Percentiles rank a stretch among this genome's conserved stretches.
These are phyloP conservation scores for Ephestia elutella DNA, from an alignment of 1,140 invertebrate species.

Conservation along the genomic window DNA sequence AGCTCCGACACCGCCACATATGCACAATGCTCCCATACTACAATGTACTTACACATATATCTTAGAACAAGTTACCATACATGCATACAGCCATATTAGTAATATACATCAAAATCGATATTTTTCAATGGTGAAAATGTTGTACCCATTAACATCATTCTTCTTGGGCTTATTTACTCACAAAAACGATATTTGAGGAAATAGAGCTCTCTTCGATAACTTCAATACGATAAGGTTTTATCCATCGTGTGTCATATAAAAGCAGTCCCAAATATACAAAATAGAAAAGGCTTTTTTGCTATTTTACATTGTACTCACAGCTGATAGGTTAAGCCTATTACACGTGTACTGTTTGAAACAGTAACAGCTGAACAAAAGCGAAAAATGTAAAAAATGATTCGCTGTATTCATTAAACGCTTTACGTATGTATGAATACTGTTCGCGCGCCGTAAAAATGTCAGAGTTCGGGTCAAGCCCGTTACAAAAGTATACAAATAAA, in stretches of 20 bases:
- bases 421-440: constrained; percentile 17
- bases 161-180: no score
- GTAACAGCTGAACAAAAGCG: background rate
- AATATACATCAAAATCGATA: no score
- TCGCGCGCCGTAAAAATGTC: constrained; percentile 18
- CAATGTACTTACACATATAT: background rate
- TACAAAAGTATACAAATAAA: constrained; percentile 29
- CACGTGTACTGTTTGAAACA: background rate
- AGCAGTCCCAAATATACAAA: no score
- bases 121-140: no score
- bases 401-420: constrained; percentile 11
- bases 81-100: no score
- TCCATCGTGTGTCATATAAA: no score
- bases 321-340: background rate
- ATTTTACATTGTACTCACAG: no score
- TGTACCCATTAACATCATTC: no score
- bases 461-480: constrained; percentile 14
- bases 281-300: no score
- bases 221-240: no score
- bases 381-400: constrained; percentile 5
- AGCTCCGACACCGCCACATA: constrained; percentile 21
- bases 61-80: background rate
- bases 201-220: no score
- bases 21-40: constrained; percentile 12
- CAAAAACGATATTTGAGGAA: no score